Percentiles rank a stretch among this genome's conserved stretches.
phyloP scores from a whole-genome alignment of 2,888 invertebrate species.

The Nycteola revayana region DNA sequence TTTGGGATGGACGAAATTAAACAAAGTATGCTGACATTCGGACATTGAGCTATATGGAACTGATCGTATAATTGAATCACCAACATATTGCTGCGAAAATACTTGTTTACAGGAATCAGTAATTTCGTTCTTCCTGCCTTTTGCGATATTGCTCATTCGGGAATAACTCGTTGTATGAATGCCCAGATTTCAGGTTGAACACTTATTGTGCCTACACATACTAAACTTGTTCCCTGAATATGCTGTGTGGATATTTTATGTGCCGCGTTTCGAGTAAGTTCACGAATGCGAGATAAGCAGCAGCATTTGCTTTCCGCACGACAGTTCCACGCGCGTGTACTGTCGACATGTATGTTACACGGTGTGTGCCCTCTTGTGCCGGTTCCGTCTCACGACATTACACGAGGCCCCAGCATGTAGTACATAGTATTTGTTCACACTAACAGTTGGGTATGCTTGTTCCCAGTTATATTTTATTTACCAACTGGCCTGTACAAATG shows the following conservation, averaged over 20 bases:
- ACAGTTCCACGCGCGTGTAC: slow-evolving; percentile 12
- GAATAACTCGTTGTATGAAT: no score
- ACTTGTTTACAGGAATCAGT: no score
- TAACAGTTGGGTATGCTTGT: slow-evolving; percentile 43
- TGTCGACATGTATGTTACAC: neutral
- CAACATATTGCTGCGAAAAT: no score
- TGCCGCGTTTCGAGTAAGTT: no score
- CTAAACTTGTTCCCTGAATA: slow-evolving; percentile 25
- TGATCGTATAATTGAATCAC: no score
- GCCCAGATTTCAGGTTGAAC: no score
- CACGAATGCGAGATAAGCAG: slow-evolving; percentile 4
- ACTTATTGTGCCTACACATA: neutral
- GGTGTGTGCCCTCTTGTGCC: slow-evolving; percentile 34
- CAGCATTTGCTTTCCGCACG: slow-evolving; percentile 17
- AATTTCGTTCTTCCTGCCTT: no score
- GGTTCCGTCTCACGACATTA: slow-evolving; percentile 23
- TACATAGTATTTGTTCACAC: slow-evolving; percentile 34
- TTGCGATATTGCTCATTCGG: no score
- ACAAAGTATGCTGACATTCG: no score
- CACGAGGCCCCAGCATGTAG: slow-evolving; percentile 38
- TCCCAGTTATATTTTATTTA: slow-evolving; percentile 29
- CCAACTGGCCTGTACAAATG: slow-evolving; percentile 25
- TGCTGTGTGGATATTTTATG: slow-evolving; percentile 9
- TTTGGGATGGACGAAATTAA: no score
- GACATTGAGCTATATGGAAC: no score